Percentiles rank a stretch among this genome's conserved stretches.
These are phyloP conservation scores for Dendrolimus punctatus DNA, from an alignment of 1,140 invertebrate species.

Conservation along the genomic window DNA sequence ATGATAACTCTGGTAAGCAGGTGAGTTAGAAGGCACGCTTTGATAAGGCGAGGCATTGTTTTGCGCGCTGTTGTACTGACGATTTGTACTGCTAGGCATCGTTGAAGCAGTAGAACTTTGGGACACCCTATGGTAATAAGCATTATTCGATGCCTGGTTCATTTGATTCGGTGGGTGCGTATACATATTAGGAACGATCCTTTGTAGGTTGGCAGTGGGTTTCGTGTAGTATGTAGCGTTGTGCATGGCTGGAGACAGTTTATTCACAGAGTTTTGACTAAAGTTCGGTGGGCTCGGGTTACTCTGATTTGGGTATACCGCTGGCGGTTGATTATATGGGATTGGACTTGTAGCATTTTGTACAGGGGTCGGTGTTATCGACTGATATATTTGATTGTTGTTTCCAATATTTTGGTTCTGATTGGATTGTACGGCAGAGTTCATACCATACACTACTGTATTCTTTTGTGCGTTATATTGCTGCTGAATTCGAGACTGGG, in stretches of 20 bases:
- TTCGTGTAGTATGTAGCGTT: conserved; percentile 43
- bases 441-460: conserved; percentile 35
- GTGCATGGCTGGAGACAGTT: conserved; percentile 49
- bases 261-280: conserved; percentile 54
- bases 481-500: conserved; percentile 45
- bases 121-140: conserved; percentile 53
- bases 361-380: conserved; percentile 33
- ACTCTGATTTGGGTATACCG: conserved; percentile 39
- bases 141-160: conserved; percentile 40
- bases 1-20: conserved; percentile 57
- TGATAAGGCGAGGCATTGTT: conserved; percentile 54
- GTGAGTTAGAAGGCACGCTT: conserved; percentile 64
- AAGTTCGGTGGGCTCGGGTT: conserved; percentile 55
- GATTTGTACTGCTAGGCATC: conserved; percentile 27
- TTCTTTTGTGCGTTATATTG: conserved; percentile 50
- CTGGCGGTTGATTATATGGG: conserved; percentile 52
- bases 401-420: conserved; percentile 27
- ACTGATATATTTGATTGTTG: conserved; percentile 54
- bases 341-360: conserved; percentile 43
- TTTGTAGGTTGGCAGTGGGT: conserved; percentile 34
- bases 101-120: conserved; percentile 27
- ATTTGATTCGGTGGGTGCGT: conserved; percentile 48
- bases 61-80: conserved; percentile 35
- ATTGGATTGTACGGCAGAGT: conserved; percentile 28
- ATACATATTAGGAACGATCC: conserved; percentile 48